A percentile compares a stretch with the other conserved stretches of the same genome.
phyloP scores from a whole-genome alignment of 2,797 vertebrate genomes.

The Dicrostonyx torquatus region DNA sequence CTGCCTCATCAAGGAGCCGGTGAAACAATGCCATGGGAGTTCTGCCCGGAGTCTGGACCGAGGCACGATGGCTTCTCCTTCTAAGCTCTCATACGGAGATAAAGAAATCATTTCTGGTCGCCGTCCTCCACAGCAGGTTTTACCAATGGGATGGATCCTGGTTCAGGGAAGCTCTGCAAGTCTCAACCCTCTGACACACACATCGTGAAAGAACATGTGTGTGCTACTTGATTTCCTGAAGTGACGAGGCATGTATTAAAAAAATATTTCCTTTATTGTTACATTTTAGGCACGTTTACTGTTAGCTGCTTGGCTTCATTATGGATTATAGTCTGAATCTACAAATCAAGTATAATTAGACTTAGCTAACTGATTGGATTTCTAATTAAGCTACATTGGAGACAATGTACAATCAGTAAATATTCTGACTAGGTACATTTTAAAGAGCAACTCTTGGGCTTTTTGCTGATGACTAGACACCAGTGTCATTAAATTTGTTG shows the following conservation, averaged over 20 bases:
- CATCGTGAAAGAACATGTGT: constrained; percentile 79
- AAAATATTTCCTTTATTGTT: constrained; percentile 91
- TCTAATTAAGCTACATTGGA: constrained; percentile 93
- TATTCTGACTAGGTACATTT: constrained; percentile 93
- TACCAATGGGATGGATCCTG: constrained; percentile 71
- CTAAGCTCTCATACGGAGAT: constrained; percentile 33
- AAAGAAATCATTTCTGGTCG: constrained; percentile 30
- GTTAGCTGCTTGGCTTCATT: constrained; percentile 90
- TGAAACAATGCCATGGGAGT: background rate
- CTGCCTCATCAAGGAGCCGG: constrained; percentile 34
- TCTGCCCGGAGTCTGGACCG: constrained; percentile 21
- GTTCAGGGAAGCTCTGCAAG: constrained; percentile 55
- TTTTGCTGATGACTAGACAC: constrained; percentile 98
- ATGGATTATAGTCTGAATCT: constrained; percentile 92
- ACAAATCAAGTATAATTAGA: constrained; percentile 94
- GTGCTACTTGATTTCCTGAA: constrained; percentile 83
- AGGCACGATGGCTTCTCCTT: constrained; percentile 26
- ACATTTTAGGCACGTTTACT: constrained; percentile 91
- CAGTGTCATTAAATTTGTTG: constrained; percentile 94
- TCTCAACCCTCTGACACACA: constrained; percentile 78
- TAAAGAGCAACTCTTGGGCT: constrained; percentile 93
- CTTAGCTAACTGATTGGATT: constrained; percentile 92
- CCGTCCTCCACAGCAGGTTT: constrained; percentile 16
- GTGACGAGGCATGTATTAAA: constrained; percentile 86
- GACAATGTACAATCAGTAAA: constrained; percentile 93